Conservation (phyloP, 1,140 invertebrate genomes). For the Druon quercuslanigerum region DNA sequence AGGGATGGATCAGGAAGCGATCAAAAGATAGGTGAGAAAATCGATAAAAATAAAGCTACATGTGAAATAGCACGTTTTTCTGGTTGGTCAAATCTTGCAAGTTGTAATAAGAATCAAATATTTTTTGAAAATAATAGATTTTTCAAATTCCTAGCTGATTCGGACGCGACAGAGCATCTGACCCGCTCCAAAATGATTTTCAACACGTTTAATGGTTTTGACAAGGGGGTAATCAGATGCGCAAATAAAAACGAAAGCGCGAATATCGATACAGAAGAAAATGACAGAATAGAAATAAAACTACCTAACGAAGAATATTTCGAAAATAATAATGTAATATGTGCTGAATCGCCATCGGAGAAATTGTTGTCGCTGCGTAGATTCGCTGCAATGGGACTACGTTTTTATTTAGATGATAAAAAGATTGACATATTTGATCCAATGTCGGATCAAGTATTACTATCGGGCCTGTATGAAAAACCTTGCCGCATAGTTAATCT, state of each 20-base stretch:
- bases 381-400: no score
- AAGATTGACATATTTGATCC: no score
- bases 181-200: no score
- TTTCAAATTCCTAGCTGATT: no score
- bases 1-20: not conserved
- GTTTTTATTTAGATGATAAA: no score
- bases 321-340: not conserved
- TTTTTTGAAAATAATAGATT: not conserved
- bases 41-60: not conserved
- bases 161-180: no score
- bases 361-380: not conserved
- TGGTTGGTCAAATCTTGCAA: not conserved
- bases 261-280: slow-evolving; percentile 33
- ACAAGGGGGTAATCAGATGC: no score
- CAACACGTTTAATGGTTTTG: no score
- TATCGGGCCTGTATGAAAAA: no score
- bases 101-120: not conserved
- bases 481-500: no score
- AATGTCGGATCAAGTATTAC: no score
- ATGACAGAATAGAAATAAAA: slow-evolving; percentile 5
- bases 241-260: no score
- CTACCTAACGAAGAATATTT: not conserved
- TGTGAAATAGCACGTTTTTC: not conserved
- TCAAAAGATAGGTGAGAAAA: not conserved
- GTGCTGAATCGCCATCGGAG: not conserved